Conservation (phyloP, 2,113 vertebrate genomes). For the Poeciliopsis retropinna region DNA sequence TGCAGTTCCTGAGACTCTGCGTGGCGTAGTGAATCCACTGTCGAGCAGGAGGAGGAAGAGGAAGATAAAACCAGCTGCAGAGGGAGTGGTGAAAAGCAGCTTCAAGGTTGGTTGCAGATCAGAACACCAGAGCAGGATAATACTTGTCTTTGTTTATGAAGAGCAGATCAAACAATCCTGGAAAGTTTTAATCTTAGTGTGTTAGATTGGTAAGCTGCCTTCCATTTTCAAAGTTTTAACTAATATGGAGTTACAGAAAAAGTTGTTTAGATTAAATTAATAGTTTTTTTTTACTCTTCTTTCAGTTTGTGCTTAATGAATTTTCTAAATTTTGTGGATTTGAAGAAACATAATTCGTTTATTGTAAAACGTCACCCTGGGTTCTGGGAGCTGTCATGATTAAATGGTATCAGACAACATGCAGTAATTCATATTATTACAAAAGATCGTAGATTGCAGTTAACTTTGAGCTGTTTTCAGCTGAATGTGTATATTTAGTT, state of each 20-base stretch:
- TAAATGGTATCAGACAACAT: neutral
- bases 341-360: neutral
- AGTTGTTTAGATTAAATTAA: too few relatives aligned
- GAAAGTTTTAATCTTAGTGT: too few relatives aligned
- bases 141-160: neutral
- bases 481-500: neutral
- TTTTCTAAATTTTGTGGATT: neutral
- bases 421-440: too few relatives aligned
- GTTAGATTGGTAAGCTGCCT: too few relatives aligned
- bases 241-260: too few relatives aligned
- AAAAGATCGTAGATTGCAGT: too few relatives aligned
- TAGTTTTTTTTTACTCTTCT: neutral
- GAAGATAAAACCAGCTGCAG: constrained; percentile 14
- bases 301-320: neutral
- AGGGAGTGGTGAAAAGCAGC: constrained; percentile 51
- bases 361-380: neutral
- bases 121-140: neutral
- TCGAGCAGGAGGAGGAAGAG: constrained; percentile 52
- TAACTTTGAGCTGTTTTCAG: neutral
- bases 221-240: too few relatives aligned
- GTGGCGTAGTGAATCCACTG: constrained; percentile 62
- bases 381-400: neutral
- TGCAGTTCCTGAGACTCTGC: constrained; percentile 83
- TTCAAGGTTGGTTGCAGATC: constrained; percentile 73
- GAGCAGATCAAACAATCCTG: neutral